Conservation (phyloP, 1,140 invertebrate genomes). For the Acyrthosiphon pisum region DNA sequence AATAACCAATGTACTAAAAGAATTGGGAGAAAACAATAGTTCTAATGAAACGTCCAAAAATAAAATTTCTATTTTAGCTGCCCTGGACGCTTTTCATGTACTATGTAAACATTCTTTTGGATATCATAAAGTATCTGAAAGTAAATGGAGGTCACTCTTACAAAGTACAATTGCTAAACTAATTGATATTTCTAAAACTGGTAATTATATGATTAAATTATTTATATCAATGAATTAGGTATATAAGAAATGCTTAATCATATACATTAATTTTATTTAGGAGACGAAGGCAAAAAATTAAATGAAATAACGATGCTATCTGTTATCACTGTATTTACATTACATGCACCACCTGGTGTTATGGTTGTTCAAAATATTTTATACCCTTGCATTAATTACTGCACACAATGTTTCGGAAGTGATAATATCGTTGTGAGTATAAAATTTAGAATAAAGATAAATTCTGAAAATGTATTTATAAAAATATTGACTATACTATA, state of each 20-base stretch:
- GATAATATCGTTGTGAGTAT: slow-evolving; percentile 72
- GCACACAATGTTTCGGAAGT: slow-evolving; percentile 84
- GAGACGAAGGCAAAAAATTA: slow-evolving; percentile 77
- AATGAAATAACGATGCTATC: slow-evolving; percentile 86
- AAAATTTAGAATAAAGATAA: not conserved
- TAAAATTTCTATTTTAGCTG: slow-evolving; percentile 68
- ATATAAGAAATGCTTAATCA: not conserved
- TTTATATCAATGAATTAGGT: not conserved
- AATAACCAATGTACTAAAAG: slow-evolving; percentile 85
- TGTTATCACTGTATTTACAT: slow-evolving; percentile 85
- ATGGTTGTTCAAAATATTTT: slow-evolving; percentile 80
- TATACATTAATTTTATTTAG: slow-evolving; percentile 62
- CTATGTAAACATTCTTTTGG: slow-evolving; percentile 73
- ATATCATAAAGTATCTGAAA: slow-evolving; percentile 68
- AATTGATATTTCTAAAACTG: slow-evolving; percentile 87
- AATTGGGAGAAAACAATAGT: slow-evolving; percentile 69
- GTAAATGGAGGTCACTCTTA: slow-evolving; percentile 79
- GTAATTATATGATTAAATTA: slow-evolving; percentile 62
- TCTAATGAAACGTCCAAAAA: slow-evolving; percentile 61
- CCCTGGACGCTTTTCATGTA: slow-evolving; percentile 71
- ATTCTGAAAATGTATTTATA: not conserved
- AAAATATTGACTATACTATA: not conserved
- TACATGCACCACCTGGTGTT: slow-evolving; percentile 79
- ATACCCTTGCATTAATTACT: slow-evolving; percentile 93
- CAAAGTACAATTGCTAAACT: slow-evolving; percentile 88